Base-by-base conservation (phyloP, 2,888 invertebrate genomes). In the Conomelus anceps region DNA sequence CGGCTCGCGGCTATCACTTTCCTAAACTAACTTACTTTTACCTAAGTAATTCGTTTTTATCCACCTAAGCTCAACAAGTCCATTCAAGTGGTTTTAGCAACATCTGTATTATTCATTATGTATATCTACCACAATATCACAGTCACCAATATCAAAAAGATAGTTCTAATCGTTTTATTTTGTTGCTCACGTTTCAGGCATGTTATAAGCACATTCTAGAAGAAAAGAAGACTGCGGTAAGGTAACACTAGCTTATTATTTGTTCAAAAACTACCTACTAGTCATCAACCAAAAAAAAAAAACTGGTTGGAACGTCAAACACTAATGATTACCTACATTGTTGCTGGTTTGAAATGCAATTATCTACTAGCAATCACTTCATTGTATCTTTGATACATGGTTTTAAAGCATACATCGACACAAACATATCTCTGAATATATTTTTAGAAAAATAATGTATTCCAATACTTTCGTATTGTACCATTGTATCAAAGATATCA, bases 171-270 rank as follows among this genome's bases (percentile, higher is more conserved):
- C n/a, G n/a, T n/a, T n/a, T n/a, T 34, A 17, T 34, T 7, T 34
- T 34, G 9, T 34, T 17, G 3, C 13, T 86, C 24, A 17, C 17
- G 0, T 86, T 23, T 20, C 86, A 86, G 86, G 86, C 86, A 20
- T 86, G 86, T 23, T 86, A 86, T n/a, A 23, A 86, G 29, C 86
- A 86, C 29, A 86, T 86, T 26, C 24, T 86, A 4, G 23, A 86
- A n/a, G 86, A 86, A 26, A 86, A 86, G n/a, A 24, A 29, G 29
- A 86, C 23, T 22, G 29, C 24, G 20, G 86, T 86, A n/a, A 86
- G 86, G 26, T 86, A 86, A 86, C 86, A 86, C n/a, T 86, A 29
- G 86, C 9, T 86, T 26, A 22, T 84, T 84, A 86, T 63, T 63
- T n/a, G 63, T 63, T n/a, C 63, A 13, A 63, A 63, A 63, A 20